phyloP scores from a whole-genome alignment of 37 sponge, comb jelly and placozoan species.

The Mnemiopsis leidyi region DNA sequence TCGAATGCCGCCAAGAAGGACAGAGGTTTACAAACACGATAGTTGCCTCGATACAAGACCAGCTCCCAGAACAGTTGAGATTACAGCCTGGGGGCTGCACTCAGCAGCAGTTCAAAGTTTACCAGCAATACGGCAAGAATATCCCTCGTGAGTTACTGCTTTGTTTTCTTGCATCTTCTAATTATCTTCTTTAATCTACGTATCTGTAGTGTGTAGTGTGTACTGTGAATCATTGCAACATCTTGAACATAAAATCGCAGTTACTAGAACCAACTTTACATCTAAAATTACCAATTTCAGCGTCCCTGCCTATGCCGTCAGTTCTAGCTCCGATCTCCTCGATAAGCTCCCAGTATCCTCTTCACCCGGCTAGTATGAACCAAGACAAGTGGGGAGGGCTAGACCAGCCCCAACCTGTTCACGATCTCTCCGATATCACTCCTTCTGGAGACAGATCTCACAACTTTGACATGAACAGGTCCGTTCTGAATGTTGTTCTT shows the following conservation, averaged over 20 bases:
- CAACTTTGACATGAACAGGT: background rate
- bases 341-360: conserved; percentile 55
- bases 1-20: conserved; percentile 44
- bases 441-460: background rate
- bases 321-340: conserved; percentile 22
- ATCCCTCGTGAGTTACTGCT: conserved; percentile 48
- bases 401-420: background rate
- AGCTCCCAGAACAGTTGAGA: conserved; percentile 25
- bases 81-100: conserved; percentile 46
- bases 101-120: conserved; percentile 59
- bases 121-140: conserved; percentile 65
- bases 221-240: no score
- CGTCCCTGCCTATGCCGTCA: conserved; percentile 59
- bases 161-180: no score
- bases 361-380: conserved; percentile 11
- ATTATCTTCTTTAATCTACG: no score
- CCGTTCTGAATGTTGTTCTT: no score
- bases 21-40: conserved; percentile 59
- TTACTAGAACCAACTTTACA: background rate
- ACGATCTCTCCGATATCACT: background rate
- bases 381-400: conserved; percentile 43
- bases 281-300: no score
- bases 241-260: no score
- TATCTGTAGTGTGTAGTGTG: no score
- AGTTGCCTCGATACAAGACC: conserved; percentile 37